Base-by-base conservation (phyloP, 2,797 vertebrate genomes). In the Fistularia commersonii region DNA sequence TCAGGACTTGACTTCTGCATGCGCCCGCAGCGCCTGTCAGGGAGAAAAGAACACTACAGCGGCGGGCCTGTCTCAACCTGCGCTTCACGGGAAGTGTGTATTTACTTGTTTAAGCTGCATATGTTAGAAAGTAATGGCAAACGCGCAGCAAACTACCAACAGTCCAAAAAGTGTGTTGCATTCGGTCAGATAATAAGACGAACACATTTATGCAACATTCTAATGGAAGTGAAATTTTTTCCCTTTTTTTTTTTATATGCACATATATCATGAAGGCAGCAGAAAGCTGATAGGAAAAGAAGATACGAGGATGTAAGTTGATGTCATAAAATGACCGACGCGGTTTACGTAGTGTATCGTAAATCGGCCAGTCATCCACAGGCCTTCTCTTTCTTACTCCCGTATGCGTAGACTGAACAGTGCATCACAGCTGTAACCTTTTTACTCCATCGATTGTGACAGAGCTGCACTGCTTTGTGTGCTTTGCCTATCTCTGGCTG, bases 1-100 rank as follows among this genome's bases (percentile, higher is more conserved):
- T 95, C 92, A 85, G 90, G 92, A 95, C 96, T 93, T 94, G 96
- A 88, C 90, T 93, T 80, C 82, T 89, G 92, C 90, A 83, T 87
- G 89, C 88, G 92, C 95, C 94, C 91, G 91, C 93, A 94, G 95
- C 92, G 69, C 80, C 89, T 90, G 92, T 93, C 92, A 93, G 89
- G 85, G 91, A 91, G 93, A 79, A 69, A 80, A 64, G 83, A 87
- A 79, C 80, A 77, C 86, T 89, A 83, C 92, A 90, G 94, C 92
- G 92, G 89, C 87, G 90, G 92, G 91, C 92, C 91, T 96, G 93
- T 87, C 93, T 87, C 80, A 72, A 89, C 92, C 90, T 87, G 90
- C 63, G 61, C 84, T 38, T 35, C 50, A 65, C 40, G 71, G 76
- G 77, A 80, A 79, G 66, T 79, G 54, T 72, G 72, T 82, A 56